A percentile compares a stretch with the other conserved stretches of the same genome.
phyloP scores from a whole-genome alignment of 2,888 invertebrate genomes.

The Trisateles emortualis region DNA sequence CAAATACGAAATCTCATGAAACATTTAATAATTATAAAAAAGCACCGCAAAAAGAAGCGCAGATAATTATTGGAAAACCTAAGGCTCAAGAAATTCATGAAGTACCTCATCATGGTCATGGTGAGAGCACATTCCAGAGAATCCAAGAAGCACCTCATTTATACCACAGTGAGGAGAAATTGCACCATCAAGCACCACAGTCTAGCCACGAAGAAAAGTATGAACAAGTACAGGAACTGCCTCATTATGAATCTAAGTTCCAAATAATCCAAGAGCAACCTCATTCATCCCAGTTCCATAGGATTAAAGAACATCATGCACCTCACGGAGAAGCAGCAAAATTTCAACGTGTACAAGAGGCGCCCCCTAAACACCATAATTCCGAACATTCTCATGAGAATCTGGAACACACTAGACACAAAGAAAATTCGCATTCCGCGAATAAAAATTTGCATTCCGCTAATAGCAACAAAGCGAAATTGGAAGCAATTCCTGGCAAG shows the following conservation, averaged over 20 bases:
- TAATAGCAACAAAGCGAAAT: slow-evolving; percentile 51
- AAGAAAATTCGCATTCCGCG: slow-evolving; percentile 42
- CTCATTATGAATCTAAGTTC: slow-evolving; percentile 21
- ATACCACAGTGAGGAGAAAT: neutral
- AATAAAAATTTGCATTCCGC: slow-evolving; percentile 6
- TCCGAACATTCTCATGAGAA: slow-evolving; percentile 28
- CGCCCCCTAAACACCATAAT: slow-evolving; percentile 28
- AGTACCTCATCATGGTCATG: slow-evolving; percentile 4
- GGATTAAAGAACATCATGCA: slow-evolving; percentile 22
- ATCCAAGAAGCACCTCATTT: slow-evolving; percentile 19
- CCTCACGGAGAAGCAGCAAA: slow-evolving; percentile 11
- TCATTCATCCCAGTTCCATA: slow-evolving; percentile 18
- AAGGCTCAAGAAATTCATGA: slow-evolving; percentile 46
- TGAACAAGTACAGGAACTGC: slow-evolving; percentile 11
- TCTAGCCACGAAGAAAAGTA: neutral
- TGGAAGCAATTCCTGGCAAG: slow-evolving; percentile 59
- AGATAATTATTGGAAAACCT: slow-evolving; percentile 23
- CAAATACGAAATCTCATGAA: slow-evolving; percentile 54
- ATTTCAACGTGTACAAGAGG: slow-evolving; percentile 43
- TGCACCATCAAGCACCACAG: neutral
- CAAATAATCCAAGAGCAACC: slow-evolving; percentile 25
- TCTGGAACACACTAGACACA: slow-evolving; percentile 23
- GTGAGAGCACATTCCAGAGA: slow-evolving; percentile 17
- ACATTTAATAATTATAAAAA: slow-evolving; percentile 51
- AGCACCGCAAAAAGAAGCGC: slow-evolving; percentile 33